Evolutionary conservation across 2,113 vertebrate genomes (phyloP).

Genomic region (Ceyx melanurus): DNA sequence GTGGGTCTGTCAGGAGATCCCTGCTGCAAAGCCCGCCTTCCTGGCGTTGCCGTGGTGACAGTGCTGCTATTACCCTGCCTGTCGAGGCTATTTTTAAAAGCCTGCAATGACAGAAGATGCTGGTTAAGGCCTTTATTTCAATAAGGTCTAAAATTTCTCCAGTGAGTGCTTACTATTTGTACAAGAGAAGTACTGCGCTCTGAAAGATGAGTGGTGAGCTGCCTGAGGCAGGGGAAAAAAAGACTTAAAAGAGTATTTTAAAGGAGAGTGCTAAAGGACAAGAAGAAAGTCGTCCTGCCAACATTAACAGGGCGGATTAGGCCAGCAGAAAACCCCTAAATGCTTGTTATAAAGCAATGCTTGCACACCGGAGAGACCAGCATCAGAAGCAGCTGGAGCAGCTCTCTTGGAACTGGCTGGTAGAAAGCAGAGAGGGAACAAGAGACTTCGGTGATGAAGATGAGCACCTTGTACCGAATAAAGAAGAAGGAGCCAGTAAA

Average conservation of each 20-base stretch:
- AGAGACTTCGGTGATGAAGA: neutral
- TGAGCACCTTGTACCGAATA: neutral
- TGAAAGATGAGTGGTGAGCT: neutral
- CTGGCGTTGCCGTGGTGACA: constrained; percentile 46
- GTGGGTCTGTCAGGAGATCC: neutral
- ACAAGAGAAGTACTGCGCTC: neutral
- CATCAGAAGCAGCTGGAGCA: neutral
- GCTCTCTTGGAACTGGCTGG: neutral
- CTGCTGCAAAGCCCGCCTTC: neutral
- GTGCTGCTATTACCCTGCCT: neutral
- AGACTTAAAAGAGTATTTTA: neutral
- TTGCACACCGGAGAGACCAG: neutral
- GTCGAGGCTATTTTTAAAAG: constrained; percentile 35
- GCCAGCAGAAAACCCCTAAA: neutral
- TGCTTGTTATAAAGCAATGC: neutral
- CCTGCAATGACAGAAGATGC: constrained; percentile 13
- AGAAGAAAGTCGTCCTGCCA: neutral
- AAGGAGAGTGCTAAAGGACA: neutral
- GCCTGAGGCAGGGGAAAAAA: neutral
- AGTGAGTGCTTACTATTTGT: neutral
- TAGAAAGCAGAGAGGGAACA: neutral
- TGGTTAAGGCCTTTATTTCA: neutral
- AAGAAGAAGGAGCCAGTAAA: neutral
- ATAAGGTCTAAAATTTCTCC: neutral
- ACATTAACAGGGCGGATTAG: neutral